Evolutionary conservation across 2,888 invertebrate species (phyloP), one percentile per base, ranked within the genome.

Genomic region (Mythimna lalbum): DNA sequence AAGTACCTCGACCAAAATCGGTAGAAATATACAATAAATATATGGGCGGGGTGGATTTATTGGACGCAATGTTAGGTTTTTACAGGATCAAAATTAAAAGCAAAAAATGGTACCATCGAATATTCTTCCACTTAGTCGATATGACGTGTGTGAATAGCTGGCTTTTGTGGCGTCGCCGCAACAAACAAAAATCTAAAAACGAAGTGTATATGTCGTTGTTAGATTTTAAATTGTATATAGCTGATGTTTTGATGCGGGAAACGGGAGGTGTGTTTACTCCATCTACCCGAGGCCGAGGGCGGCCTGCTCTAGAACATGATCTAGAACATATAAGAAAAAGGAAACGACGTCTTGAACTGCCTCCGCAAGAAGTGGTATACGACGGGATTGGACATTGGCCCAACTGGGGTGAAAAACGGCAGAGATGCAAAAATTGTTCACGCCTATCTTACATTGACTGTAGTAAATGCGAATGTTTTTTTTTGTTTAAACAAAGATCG

Each of bases 211-310:
- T 62, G 50, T 36, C 36, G 6, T 23, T 63, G n/a, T 31, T 61
- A 36, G 50, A 63, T 52, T 63, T 63, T 36, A 63, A 63, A 63
- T 4, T 36, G 23, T 23, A 19, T 10, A 21, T 50, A 33, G 62
- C 49, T 33, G 33, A 62, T 62, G 33, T 62, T 21, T 21, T 49
- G 21, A 62, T 62, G 31, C 49, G 21, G n/a, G 49, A 62, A 62
- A 21, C 31, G 17, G 61, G 21, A 33, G 21, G 33, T 17, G 62
- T 62, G 0, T 62, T 62, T 50, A 49, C 49, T 10, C 49, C 62
- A 33, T 0, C 62, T 33, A 62, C 49, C 21, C 62, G 49, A 21
- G 33, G 21, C 33, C 49, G 33, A 61, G 47, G 60, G 47, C 60
- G 60, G 0, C 60, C 60, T 33, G 33, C 33, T 33, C 33, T 33